These are phyloP conservation scores for Dione vanillae DNA, from an alignment of 2,888 invertebrate species.

Conservation along the genomic window DNA sequence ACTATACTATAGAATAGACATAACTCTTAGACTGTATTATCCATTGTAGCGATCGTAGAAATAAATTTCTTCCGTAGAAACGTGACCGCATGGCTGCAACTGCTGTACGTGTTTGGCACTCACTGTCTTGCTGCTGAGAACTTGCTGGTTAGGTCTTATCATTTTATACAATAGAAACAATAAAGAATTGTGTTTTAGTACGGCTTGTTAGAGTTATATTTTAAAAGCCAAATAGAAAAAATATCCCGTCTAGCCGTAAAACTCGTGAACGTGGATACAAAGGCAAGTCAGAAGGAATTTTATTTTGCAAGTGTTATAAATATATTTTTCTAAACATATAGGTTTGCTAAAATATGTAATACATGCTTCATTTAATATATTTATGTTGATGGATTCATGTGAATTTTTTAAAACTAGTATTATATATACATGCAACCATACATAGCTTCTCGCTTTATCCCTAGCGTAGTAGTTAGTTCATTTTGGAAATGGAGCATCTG, in stretches of 20 bases:
- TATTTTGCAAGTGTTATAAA: no score
- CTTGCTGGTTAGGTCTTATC: slow-evolving; percentile 25
- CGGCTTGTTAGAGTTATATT: slow-evolving; percentile 15
- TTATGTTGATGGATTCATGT: no score
- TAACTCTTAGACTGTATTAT: slow-evolving; percentile 31
- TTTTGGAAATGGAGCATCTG: no score
- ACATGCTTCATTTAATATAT: no score
- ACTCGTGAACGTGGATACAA: neutral
- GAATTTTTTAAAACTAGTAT: no score
- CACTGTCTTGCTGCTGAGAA: slow-evolving; percentile 25
- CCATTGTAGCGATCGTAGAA: slow-evolving; percentile 44
- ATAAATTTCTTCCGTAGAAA: slow-evolving; percentile 61
- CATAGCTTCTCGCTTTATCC: no score
- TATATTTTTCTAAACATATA: no score
- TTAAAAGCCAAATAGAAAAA: neutral
- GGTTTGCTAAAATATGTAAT: no score
- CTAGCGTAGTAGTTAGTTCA: no score
- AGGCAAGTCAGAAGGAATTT: neutral
- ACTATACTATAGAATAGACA: slow-evolving; percentile 27
- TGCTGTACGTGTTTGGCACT: slow-evolving; percentile 60
- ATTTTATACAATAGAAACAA: slow-evolving; percentile 25
- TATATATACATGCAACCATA: no score
- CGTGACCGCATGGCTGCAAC: slow-evolving; percentile 68
- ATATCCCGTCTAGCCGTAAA: neutral
- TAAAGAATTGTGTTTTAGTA: slow-evolving; percentile 16